A percentile compares a stretch with the other conserved stretches of the same genome.
These are phyloP conservation scores for Tragelaphus buxtoni DNA, from an alignment of 2,113 vertebrate genomes.

Conservation along the genomic window DNA sequence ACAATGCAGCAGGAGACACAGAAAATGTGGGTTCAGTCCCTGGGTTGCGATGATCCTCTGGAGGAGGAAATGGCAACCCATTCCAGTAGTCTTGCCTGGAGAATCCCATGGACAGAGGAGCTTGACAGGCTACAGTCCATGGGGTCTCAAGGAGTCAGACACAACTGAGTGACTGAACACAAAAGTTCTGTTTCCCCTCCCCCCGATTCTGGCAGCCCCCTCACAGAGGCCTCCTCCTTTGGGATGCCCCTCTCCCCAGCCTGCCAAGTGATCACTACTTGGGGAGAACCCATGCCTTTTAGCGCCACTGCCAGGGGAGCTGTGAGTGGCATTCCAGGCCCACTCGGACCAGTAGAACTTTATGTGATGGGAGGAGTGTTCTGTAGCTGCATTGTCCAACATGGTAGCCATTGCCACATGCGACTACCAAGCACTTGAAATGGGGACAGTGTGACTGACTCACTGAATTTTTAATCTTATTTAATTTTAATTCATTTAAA, in stretches of 20 bases:
- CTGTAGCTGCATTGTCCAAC: fast-evolving
- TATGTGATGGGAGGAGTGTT: too few relatives aligned
- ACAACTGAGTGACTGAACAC: neutral
- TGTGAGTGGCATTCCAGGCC: neutral
- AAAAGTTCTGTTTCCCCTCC: constrained; percentile 77
- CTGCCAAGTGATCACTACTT: constrained; percentile 70
- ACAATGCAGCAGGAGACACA: neutral
- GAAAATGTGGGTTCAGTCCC: neutral
- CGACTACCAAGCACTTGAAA: neutral
- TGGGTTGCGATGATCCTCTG: neutral
- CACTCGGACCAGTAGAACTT: neutral
- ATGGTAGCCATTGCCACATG: neutral
- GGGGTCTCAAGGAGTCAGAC: neutral
- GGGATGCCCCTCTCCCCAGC: constrained; percentile 52
- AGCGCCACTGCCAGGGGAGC: constrained; percentile 41
- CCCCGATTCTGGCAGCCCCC: constrained; percentile 75
- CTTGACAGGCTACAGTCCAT: neutral
- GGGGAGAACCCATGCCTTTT: constrained; percentile 74
- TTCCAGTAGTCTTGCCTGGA: neutral
- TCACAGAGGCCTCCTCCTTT: constrained; percentile 68
- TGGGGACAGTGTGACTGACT: neutral
- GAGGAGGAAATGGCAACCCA: neutral
- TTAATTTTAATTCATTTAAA: neutral
- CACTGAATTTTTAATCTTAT: neutral
- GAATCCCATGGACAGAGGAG: neutral